Percentiles rank a stretch among this genome's conserved stretches.
Evolutionary conservation across 2,797 vertebrate species (phyloP).

Genomic region (Sitta carolinensis): DNA sequence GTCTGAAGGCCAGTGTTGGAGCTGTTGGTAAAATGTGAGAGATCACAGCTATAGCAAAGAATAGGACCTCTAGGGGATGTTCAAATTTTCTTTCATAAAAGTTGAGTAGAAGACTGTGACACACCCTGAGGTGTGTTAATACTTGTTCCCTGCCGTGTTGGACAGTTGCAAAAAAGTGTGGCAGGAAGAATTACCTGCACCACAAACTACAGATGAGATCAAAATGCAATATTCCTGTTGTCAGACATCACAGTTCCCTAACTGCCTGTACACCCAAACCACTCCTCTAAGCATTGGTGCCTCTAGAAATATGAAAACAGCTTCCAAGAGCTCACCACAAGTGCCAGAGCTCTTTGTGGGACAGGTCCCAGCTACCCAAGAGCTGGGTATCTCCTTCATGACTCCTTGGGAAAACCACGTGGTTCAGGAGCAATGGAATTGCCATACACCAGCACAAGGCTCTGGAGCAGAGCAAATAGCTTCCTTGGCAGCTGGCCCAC

Average conservation of each 20-base stretch:
- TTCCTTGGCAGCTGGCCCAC: slow-evolving; percentile 24
- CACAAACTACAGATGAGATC: not conserved
- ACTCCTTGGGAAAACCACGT: not conserved
- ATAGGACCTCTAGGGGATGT: not conserved
- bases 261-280: not conserved
- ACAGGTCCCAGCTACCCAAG: not conserved
- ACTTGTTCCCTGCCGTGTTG: not conserved
- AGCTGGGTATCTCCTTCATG: not conserved
- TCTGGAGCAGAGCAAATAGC: slow-evolving; percentile 47
- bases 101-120: not conserved
- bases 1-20: not conserved
- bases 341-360: not conserved
- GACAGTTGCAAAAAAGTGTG: not conserved
- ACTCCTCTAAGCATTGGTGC: not conserved
- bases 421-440: not conserved
- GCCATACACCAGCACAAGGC: not conserved
- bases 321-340: not conserved
- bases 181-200: not conserved
- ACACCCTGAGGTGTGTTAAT: not conserved
- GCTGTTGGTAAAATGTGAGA: not conserved
- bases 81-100: not conserved
- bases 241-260: not conserved
- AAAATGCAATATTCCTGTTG: not conserved
- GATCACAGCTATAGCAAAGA: not conserved
- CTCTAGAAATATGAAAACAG: not conserved